Conservation (phyloP, 2,113 vertebrate genomes). For the Myrmecophaga tridactyla region DNA sequence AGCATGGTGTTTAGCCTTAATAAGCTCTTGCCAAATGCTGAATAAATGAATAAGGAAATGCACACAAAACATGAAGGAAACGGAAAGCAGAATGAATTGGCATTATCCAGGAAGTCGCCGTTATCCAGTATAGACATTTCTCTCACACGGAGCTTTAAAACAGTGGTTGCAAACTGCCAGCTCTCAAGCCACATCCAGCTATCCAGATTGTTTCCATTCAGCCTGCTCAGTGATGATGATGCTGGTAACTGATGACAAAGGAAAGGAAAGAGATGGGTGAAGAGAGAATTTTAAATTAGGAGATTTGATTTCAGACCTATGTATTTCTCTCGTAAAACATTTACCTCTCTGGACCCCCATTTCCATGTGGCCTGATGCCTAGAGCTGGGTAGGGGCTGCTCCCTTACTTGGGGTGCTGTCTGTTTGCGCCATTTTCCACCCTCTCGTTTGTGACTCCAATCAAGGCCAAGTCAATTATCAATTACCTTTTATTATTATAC, state of each 20-base stretch:
- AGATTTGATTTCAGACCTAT: neutral
- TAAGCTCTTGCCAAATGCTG: neutral
- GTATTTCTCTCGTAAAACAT: neutral
- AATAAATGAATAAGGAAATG: neutral
- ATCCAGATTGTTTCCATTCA: neutral
- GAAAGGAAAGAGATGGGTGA: neutral
- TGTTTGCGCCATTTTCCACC: neutral
- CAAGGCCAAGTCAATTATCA: neutral
- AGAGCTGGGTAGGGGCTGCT: accelerated
- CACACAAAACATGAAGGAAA: neutral
- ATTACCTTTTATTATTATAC: neutral
- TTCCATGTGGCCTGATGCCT: neutral
- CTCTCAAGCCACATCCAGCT: neutral
- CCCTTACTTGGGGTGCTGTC: neutral
- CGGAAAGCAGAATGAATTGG: neutral
- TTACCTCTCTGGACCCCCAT: neutral
- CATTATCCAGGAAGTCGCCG: neutral
- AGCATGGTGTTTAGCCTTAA: neutral
- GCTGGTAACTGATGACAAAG: neutral
- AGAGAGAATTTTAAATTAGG: neutral
- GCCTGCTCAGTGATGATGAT: accelerated
- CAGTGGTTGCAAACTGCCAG: neutral
- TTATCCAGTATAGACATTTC: neutral
- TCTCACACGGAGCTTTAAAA: neutral
- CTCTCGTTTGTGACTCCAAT: neutral